Evolutionary conservation across 2,888 invertebrate genomes (phyloP).

Genomic region (Nemotelus pantherinus): DNA sequence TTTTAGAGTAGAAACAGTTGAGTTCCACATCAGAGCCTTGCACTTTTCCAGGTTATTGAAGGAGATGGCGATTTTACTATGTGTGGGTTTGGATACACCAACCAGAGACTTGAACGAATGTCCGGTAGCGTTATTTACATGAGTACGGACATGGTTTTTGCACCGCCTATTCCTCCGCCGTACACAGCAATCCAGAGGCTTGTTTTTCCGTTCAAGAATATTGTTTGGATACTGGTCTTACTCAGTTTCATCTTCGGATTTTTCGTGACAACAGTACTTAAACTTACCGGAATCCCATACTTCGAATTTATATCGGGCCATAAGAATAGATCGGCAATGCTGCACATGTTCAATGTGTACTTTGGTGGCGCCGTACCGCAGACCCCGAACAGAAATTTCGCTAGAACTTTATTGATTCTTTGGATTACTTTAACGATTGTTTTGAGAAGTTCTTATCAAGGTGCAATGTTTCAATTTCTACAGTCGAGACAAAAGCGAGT

Average conservation of each 20-base stretch:
- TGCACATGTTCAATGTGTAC: constrained; percentile 47
- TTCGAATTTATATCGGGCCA: constrained; percentile 45
- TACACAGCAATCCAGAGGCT: constrained; percentile 45
- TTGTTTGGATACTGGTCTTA: constrained; percentile 43
- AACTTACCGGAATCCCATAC: constrained; percentile 1
- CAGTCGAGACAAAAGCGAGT: constrained; percentile 29
- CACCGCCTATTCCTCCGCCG: constrained; percentile 34
- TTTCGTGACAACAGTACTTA: constrained; percentile 27
- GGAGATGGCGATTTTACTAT: constrained; percentile 47
- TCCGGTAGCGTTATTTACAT: constrained; percentile 33
- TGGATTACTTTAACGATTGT: constrained; percentile 47
- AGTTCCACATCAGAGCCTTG: too few species aligned
- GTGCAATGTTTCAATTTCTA: constrained; percentile 47
- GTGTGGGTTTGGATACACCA: constrained; percentile 31
- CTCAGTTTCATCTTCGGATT: constrained; percentile 25
- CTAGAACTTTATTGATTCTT: constrained; percentile 45
- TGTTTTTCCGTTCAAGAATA: constrained; percentile 42
- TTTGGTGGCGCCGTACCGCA: constrained; percentile 39
- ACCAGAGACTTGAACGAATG: constrained; percentile 17
- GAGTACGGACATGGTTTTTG: constrained; percentile 35
- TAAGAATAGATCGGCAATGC: constrained; percentile 31
- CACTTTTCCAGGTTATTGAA: constrained; percentile 29
- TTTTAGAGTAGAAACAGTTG: background rate
- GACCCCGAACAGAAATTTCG: constrained; percentile 46
- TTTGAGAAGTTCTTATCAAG: constrained; percentile 50